Evolutionary conservation across 2,113 vertebrate genomes (phyloP), one percentile per base, ranked within the genome.

Genomic region (Thalassoma bifasciatum): DNA sequence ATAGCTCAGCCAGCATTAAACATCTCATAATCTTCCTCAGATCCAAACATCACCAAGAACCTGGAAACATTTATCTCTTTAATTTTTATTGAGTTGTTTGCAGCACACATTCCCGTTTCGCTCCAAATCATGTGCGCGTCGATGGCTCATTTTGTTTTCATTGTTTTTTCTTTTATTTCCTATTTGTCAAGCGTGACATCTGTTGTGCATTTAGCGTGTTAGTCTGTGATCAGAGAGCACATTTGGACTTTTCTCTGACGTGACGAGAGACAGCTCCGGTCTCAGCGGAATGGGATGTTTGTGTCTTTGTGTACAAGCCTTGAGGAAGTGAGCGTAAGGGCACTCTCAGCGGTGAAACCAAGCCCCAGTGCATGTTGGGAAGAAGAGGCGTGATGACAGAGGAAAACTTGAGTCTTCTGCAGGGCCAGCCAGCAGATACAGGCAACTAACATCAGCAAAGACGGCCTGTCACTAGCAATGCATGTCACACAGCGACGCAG

Each of bases 381-480:
- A 77, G 81, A 81, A 73, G 62, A 75, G 80, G 75, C 65, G 37
- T 51, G 83, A 88, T 83, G 88, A 90, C 88, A 87, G 87, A 44
- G 69, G 66, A 84, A 58, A 76, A 88, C 72, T 76, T 42, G 53
- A 50, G 85, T 82, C 77, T 75, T 83, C 88, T 83, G 77, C 83
- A 21, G 86, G 86, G 86, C 72, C 66, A 23, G 81, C 78, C 81
- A 74, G 66, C 73, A 79, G 83, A 88, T 76, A 80, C 16, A 21
- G 68, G 47, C 74, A 62, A 73, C 81, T 89, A 85, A 88, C 91
- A 91, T 91, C 87, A 78, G 88, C 80, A 61, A 72, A 88, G 88
- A 83, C 65, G 52, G 83, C 89, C 76, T 91, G 92, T 92, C 92
- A 88, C 71, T 84, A 82, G 76, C 77, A 61, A 87, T 92, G 78